Evolutionary conservation across 2,888 invertebrate genomes (phyloP).

Genomic region (Sericinus montela): DNA sequence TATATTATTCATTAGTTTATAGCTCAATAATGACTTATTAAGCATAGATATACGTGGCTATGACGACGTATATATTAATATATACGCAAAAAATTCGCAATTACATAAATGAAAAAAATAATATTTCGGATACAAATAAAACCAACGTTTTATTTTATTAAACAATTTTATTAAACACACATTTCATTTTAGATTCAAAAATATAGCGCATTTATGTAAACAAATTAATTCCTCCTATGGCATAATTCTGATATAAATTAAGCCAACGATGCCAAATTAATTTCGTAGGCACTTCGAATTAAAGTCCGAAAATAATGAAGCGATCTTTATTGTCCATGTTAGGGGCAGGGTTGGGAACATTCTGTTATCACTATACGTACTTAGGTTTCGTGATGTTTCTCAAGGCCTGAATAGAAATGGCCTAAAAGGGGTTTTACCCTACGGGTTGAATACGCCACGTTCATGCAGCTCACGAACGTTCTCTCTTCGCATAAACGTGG

Average conservation of each 20-base stretch:
- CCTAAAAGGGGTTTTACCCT: constrained; percentile 39
- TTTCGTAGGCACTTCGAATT: constrained; percentile 14
- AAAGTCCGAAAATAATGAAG: constrained; percentile 35
- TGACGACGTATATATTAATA: too few species aligned
- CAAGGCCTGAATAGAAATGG: constrained; percentile 61
- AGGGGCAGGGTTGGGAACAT: constrained; percentile 26
- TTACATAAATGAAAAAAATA: too few species aligned
- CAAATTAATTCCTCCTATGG: constrained; percentile 5
- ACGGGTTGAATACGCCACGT: constrained; percentile 24
- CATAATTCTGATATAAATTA: constrained; percentile 7
- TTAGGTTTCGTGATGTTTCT: constrained; percentile 45
- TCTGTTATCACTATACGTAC: constrained; percentile 59
- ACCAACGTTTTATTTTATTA: too few species aligned
- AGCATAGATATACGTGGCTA: too few species aligned
- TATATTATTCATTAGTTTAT: too few species aligned
- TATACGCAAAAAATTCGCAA: too few species aligned
- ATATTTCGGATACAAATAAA: too few species aligned
- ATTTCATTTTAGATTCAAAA: not conserved
- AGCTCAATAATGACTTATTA: too few species aligned
- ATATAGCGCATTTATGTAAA: constrained; percentile 4
- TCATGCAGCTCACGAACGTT: constrained; percentile 58
- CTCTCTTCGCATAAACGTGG: constrained; percentile 37
- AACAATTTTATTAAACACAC: too few species aligned
- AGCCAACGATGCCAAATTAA: constrained; percentile 11
- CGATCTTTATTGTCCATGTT: constrained; percentile 35